Evolutionary conservation across 2,888 invertebrate genomes (phyloP).

Genomic region (Molanna angustata): DNA sequence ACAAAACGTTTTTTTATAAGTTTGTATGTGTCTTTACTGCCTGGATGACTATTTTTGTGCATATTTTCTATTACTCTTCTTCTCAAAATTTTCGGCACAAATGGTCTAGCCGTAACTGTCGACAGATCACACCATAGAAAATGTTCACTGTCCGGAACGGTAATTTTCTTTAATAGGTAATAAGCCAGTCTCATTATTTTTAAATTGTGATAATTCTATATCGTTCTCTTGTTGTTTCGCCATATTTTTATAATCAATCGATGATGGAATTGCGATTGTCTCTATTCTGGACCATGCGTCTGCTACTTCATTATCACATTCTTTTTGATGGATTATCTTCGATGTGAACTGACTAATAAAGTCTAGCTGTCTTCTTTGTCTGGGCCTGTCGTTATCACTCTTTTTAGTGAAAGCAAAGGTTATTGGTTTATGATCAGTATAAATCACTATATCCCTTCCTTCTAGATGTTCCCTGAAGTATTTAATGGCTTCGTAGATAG

Average conservation of each 20-base stretch:
- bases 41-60: constrained; percentile 34
- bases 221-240: neutral
- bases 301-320: constrained; percentile 38
- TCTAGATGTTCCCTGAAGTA: constrained; percentile 41
- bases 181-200: neutral
- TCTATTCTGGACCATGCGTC: constrained; percentile 37
- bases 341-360: constrained; percentile 40
- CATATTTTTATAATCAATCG: neutral
- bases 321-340: constrained; percentile 37
- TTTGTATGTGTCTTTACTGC: constrained; percentile 23
- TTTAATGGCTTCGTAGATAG: constrained; percentile 39
- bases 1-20: constrained; percentile 36
- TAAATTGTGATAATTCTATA: neutral
- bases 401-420: constrained; percentile 37
- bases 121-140: neutral
- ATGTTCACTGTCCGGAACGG: neutral
- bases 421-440: constrained; percentile 41
- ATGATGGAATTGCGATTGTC: neutral
- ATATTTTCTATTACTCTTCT: constrained; percentile 28
- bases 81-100: neutral
- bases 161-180: neutral
- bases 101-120: neutral
- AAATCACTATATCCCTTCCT: constrained; percentile 37
- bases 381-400: constrained; percentile 37
- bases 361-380: constrained; percentile 39